Evolutionary conservation across 1,140 invertebrate species (phyloP).

Genomic region (Argopecten irradians): DNA sequence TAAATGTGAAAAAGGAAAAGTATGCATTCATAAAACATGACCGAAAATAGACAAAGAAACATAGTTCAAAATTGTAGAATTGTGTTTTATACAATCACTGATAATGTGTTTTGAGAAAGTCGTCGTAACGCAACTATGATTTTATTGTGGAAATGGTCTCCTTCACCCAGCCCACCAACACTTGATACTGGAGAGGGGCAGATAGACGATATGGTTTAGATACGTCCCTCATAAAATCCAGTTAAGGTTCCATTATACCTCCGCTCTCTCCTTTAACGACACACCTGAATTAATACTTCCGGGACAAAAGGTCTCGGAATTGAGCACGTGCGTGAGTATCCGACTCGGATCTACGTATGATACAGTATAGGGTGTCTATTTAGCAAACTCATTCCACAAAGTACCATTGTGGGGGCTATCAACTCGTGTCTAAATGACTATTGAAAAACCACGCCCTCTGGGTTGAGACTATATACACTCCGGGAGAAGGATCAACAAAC

Average conservation of each 20-base stretch:
- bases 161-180: not conserved
- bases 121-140: not conserved
- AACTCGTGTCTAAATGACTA: not conserved
- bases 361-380: not conserved
- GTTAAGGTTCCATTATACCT: not conserved
- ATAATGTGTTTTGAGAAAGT: not conserved
- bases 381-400: not conserved
- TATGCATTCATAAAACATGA: not conserved
- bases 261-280: not conserved
- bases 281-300: not conserved
- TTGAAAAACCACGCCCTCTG: conserved; percentile 7
- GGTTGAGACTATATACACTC: not conserved
- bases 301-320: not conserved
- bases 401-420: not conserved
- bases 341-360: not conserved
- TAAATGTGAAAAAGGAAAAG: not conserved
- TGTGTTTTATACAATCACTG: not conserved
- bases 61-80: not conserved
- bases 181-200: not conserved
- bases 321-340: not conserved
- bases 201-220: not conserved
- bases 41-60: not conserved
- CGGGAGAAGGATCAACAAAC: not conserved
- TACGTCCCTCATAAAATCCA: not conserved
- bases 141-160: not conserved